These are phyloP conservation scores for Bombus sylvicola DNA, from an alignment of 1,140 invertebrate species.

Conservation along the genomic window DNA sequence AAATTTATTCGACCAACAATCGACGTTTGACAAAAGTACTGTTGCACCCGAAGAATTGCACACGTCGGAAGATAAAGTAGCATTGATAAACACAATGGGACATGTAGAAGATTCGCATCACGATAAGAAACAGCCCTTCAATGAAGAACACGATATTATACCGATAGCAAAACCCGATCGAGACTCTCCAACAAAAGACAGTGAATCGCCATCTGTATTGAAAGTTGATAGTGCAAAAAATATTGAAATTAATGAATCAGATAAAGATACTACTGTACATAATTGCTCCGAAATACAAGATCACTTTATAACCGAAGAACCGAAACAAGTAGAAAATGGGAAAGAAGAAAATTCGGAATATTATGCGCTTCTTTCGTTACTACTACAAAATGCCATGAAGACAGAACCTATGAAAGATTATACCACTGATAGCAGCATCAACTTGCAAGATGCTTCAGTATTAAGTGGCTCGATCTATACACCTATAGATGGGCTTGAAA, in stretches of 20 bases:
- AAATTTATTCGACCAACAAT: not conserved
- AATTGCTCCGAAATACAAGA: not conserved
- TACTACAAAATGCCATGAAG: not conserved
- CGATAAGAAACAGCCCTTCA: not conserved
- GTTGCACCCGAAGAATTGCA: accelerated
- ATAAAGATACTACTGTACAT: no score
- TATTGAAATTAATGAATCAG: no score
- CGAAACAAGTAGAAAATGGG: no score
- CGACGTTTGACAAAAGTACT: not conserved
- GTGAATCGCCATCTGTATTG: no score
- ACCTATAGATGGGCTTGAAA: no score
- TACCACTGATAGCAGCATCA: not conserved
- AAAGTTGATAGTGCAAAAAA: no score
- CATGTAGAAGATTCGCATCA: no score
- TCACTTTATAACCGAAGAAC: not conserved
- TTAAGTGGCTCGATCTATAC: accelerated
- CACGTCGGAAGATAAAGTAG: not conserved
- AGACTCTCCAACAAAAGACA: no score
- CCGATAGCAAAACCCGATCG: not conserved
- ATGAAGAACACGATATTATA: not conserved
- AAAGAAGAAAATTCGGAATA: not conserved
- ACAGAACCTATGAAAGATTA: not conserved
- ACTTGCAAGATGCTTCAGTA: not conserved
- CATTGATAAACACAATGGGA: no score
- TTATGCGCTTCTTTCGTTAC: not conserved